Percentiles rank a stretch among this genome's conserved stretches.
These are phyloP conservation scores for Emydocephalus ijimae DNA, from an alignment of 2,113 vertebrate genomes.

Conservation along the genomic window DNA sequence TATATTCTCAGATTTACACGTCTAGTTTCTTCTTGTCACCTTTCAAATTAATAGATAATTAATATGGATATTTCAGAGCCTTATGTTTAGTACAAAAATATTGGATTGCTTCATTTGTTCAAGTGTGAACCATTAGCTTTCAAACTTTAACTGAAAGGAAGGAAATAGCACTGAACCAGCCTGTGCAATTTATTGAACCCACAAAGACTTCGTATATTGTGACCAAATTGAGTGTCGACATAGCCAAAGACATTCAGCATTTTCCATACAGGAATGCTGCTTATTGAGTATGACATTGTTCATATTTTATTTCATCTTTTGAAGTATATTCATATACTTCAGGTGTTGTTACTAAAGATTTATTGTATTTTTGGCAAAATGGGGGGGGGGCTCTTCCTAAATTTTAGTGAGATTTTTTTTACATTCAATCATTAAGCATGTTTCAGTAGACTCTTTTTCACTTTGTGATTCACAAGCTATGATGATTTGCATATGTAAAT, in stretches of 20 bases:
- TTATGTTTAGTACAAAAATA: neutral
- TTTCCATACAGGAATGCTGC: neutral
- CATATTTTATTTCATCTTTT: neutral
- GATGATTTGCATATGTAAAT: neutral
- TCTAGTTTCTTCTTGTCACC: neutral
- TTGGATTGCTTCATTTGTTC: neutral
- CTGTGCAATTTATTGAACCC: neutral
- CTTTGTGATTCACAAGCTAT: neutral
- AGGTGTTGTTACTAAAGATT: neutral
- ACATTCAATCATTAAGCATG: neutral
- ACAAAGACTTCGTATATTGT: neutral
- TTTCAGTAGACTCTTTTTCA: neutral
- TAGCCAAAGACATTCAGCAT: neutral
- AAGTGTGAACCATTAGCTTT: neutral
- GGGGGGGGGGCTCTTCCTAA: no score
- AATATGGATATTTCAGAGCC: neutral
- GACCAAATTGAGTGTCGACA: neutral
- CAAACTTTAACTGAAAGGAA: neutral
- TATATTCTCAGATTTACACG: neutral
- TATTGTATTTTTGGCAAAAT: neutral
- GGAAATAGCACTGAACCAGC: neutral
- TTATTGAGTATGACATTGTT: neutral
- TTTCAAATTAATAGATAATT: neutral
- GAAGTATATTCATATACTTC: neutral
- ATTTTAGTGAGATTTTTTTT: neutral